phyloP scores from a whole-genome alignment of 64 coral and sea anemone genomes.

The Actinia equina region DNA sequence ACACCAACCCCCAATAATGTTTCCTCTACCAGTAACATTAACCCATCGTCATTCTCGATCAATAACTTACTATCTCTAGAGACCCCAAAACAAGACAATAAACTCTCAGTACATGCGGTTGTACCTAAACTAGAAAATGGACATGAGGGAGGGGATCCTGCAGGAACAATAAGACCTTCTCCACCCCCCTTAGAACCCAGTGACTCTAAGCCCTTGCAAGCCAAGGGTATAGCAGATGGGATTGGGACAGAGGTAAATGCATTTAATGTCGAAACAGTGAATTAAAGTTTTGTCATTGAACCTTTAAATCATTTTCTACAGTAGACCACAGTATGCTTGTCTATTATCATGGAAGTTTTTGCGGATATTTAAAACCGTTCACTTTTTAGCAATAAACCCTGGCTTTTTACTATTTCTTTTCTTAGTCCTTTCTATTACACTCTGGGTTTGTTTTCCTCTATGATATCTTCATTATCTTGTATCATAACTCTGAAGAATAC shows the following conservation, averaged over 20 bases:
- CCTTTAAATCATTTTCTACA: background rate
- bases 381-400: slow-evolving; percentile 10
- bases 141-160: slow-evolving; percentile 21
- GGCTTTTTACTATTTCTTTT: slow-evolving; percentile 9
- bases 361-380: background rate
- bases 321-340: background rate
- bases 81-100: slow-evolving; percentile 17
- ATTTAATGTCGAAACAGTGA: slow-evolving; percentile 18
- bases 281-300: background rate
- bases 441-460: background rate
- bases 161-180: background rate
- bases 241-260: slow-evolving; percentile 24
- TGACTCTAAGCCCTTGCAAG: slow-evolving; percentile 11
- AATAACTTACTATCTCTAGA: slow-evolving; percentile 9
- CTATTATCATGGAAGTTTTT: background rate
- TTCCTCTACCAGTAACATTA: background rate
- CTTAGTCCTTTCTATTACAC: background rate
- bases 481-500: slow-evolving; percentile 3
- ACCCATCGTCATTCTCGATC: slow-evolving; percentile 16
- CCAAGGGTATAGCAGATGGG: slow-evolving; percentile 17
- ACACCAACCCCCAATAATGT: slow-evolving; percentile 1
- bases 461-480: slow-evolving; percentile 1
- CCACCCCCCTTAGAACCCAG: slow-evolving; percentile 22
- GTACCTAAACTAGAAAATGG: slow-evolving; percentile 33
- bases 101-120: background rate